Percentiles rank a stretch among this genome's conserved stretches.
phyloP scores from a whole-genome alignment of 1,140 invertebrate species.

The Drosophila tristis region DNA sequence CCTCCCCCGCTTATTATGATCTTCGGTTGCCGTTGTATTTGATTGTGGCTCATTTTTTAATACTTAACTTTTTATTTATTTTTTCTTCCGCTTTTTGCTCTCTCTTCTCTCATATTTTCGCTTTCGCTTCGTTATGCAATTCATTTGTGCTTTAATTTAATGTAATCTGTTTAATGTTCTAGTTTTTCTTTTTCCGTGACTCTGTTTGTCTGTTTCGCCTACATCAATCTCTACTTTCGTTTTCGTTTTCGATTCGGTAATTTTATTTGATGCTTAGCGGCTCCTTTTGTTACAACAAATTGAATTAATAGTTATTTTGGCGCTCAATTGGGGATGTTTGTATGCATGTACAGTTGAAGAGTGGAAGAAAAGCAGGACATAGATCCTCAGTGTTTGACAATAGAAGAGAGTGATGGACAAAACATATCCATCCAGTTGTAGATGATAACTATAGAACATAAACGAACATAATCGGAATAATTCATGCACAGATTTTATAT shows the following conservation, averaged over 20 bases:
- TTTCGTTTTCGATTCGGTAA: slow-evolving; percentile 29
- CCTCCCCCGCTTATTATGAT: slow-evolving; percentile 52
- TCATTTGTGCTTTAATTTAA: slow-evolving; percentile 69
- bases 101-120: slow-evolving; percentile 5
- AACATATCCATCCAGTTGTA: no score
- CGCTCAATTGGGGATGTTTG: no score
- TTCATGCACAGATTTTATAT: no score
- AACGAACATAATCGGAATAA: no score
- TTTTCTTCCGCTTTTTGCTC: slow-evolving; percentile 34
- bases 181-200: slow-evolving; percentile 17
- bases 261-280: slow-evolving; percentile 19
- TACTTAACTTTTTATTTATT: slow-evolving; percentile 47
- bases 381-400: no score
- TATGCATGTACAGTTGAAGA: no score
- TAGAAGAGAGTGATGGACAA: no score
- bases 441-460: no score
- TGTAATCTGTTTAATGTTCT: slow-evolving; percentile 58
- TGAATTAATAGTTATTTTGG: no score
- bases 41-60: slow-evolving; percentile 59
- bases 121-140: slow-evolving; percentile 33
- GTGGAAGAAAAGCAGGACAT: no score
- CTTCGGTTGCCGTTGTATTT: slow-evolving; percentile 54
- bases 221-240: neutral
- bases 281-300: slow-evolving; percentile 37
- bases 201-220: neutral